Evolutionary conservation across 2,888 invertebrate genomes (phyloP).

Genomic region (Pomacea canaliculata): DNA sequence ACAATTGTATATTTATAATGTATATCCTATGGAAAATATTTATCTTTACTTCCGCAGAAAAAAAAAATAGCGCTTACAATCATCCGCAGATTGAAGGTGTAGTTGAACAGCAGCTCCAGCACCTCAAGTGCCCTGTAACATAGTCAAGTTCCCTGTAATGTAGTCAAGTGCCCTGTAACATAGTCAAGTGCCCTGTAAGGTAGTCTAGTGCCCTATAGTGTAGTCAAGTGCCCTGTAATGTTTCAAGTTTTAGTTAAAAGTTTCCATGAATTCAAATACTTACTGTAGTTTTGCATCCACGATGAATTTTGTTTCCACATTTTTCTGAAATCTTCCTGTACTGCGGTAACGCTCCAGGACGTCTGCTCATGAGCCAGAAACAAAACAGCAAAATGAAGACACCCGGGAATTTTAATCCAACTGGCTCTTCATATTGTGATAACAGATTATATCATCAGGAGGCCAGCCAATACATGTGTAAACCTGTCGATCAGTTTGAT

Average conservation of each 20-base stretch:
- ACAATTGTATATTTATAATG: no score
- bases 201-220: conserved; percentile 25
- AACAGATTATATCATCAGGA: no score
- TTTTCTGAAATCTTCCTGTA: conserved; percentile 55
- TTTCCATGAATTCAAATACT: conserved; percentile 30
- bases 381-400: no score
- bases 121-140: conserved; percentile 64
- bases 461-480: no score
- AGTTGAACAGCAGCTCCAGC: conserved; percentile 66
- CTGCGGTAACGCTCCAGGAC: conserved; percentile 56
- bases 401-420: no score
- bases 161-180: no score
- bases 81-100: conserved; percentile 65
- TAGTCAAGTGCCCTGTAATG: conserved; percentile 38
- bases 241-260: neutral
- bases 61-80: conserved; percentile 48
- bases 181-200: conserved; percentile 35
- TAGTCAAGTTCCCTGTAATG: conserved; percentile 34
- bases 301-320: conserved; percentile 63
- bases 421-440: no score
- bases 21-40: no score
- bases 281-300: conserved; percentile 66
- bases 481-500: no score
- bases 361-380: conserved; percentile 32
- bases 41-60: no score